Percentiles rank a stretch among this genome's conserved stretches.
phyloP scores from a whole-genome alignment of 2,113 vertebrate genomes.

The Bufo bufo region DNA sequence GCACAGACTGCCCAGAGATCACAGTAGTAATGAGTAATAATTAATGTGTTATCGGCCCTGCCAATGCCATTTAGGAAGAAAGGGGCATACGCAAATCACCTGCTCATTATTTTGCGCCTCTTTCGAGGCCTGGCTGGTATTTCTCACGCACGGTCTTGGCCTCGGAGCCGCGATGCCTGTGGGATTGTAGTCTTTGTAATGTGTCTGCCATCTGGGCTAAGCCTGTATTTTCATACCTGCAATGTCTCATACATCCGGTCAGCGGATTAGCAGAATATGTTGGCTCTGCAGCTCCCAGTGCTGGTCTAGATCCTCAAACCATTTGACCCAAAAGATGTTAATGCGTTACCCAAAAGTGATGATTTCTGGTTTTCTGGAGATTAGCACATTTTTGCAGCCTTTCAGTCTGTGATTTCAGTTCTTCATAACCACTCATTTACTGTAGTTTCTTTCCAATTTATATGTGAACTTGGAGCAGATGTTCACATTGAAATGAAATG shows the following conservation, averaged over 20 bases:
- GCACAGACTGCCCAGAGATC: not conserved
- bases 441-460: slow-evolving; percentile 66
- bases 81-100: not conserved
- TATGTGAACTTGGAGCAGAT: slow-evolving; percentile 72
- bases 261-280: not conserved
- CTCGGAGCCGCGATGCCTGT: not conserved
- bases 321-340: not conserved
- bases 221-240: slow-evolving; percentile 25
- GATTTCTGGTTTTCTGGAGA: slow-evolving; percentile 20
- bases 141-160: not conserved
- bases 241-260: not conserved
- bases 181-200: not conserved
- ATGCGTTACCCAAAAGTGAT: not conserved
- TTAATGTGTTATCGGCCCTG: slow-evolving; percentile 9
- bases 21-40: slow-evolving; percentile 20
- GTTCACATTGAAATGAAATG: slow-evolving; percentile 67
- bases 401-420: slow-evolving; percentile 72
- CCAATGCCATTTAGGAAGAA: not conserved
- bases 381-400: slow-evolving; percentile 67
- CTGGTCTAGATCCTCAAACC: not conserved
- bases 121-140: not conserved
- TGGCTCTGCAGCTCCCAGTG: slow-evolving; percentile 30
- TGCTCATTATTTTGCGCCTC: not conserved
- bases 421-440: slow-evolving; percentile 72
- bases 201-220: not conserved